Percentiles rank a stretch among this genome's conserved stretches.
Conservation (phyloP, 1,140 invertebrate genomes). For the Aleiodes sp. region DNA sequence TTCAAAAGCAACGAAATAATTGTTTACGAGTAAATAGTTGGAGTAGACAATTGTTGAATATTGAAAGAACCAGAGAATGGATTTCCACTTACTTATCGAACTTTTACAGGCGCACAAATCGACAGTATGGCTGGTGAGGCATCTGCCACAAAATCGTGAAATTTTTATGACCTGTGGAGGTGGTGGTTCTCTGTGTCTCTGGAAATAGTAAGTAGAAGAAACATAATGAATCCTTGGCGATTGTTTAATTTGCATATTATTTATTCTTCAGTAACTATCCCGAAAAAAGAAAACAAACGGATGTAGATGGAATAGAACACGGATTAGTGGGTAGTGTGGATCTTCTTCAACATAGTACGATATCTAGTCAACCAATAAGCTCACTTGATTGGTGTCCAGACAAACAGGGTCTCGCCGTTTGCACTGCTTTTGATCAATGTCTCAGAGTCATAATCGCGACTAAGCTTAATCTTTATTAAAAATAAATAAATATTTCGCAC, state of each 20-base stretch:
- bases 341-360: constrained; percentile 80
- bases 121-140: constrained; percentile 88
- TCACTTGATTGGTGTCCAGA: constrained; percentile 92
- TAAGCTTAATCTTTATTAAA: constrained; percentile 76
- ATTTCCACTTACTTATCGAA: too few relatives aligned
- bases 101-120: constrained; percentile 77
- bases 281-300: constrained; percentile 73
- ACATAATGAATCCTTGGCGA: background rate
- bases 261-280: constrained; percentile 80
- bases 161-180: constrained; percentile 93
- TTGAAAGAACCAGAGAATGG: too few relatives aligned
- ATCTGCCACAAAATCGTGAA: constrained; percentile 94
- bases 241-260: background rate
- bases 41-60: too few relatives aligned
- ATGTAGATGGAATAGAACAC: constrained; percentile 74
- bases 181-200: constrained; percentile 85
- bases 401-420: constrained; percentile 87
- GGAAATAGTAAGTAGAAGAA: constrained; percentile 85
- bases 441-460: constrained; percentile 89
- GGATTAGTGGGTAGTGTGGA: constrained; percentile 81
- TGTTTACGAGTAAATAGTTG: too few relatives aligned
- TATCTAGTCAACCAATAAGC: constrained; percentile 90
- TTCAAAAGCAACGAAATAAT: too few relatives aligned
- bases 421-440: constrained; percentile 92
- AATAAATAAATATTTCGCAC: too few relatives aligned